A percentile compares a stretch with the other conserved stretches of the same genome.
phyloP scores from a whole-genome alignment of 2,113 vertebrate genomes.

The Oncorhynchus tshawytscha region DNA sequence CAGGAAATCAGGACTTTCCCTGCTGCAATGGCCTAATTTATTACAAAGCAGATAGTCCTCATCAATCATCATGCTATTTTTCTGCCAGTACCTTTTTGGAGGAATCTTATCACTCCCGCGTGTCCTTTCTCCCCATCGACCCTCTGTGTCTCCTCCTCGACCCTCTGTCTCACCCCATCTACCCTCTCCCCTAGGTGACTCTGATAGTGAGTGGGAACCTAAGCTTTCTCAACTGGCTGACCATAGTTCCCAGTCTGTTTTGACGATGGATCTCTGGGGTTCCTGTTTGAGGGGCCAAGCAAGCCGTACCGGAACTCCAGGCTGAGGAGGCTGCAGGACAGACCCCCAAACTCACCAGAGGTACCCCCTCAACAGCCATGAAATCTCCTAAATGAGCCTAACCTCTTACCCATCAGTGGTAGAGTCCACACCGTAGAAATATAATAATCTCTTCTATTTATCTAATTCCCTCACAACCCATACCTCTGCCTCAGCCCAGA shows the following conservation, averaged over 20 bases:
- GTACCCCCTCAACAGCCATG: constrained; percentile 50
- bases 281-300: constrained; percentile 75
- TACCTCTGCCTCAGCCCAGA: too few species aligned
- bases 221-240: constrained; percentile 97
- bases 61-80: too few species aligned
- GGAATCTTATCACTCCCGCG: too few species aligned
- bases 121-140: neutral
- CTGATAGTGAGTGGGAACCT: constrained; percentile 92
- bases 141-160: neutral
- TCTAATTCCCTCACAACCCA: neutral
- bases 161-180: neutral
- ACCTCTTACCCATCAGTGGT: too few species aligned
- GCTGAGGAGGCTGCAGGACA: neutral
- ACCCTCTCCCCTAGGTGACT: constrained; percentile 66
- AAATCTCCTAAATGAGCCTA: neutral
- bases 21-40: too few species aligned
- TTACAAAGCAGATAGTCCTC: too few species aligned
- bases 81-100: too few species aligned
- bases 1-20: neutral
- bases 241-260: constrained; percentile 93
- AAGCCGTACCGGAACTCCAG: constrained; percentile 67
- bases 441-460: too few species aligned
- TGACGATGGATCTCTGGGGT: constrained; percentile 79
- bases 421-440: neutral
- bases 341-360: constrained; percentile 34